A percentile compares a stretch with the other conserved stretches of the same genome.
Conservation (phyloP, 2,888 invertebrate species). For the Dioctria rufipes region DNA sequence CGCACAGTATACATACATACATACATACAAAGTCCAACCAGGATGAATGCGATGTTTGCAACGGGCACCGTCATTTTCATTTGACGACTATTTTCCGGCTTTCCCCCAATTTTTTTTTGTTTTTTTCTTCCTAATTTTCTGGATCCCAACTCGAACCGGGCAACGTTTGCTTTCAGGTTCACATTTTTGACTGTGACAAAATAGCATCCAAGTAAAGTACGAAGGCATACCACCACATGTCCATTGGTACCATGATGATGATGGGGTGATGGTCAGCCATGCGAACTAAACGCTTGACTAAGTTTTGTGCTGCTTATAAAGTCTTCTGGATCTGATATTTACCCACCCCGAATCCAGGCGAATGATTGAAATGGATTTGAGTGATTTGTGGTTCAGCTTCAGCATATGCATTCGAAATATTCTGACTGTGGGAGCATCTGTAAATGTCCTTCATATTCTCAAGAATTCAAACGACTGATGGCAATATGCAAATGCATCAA, state of each 20-base stretch:
- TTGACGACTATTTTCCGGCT: slow-evolving; percentile 46
- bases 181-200: slow-evolving; percentile 41
- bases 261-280: slow-evolving; percentile 61
- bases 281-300: slow-evolving; percentile 63
- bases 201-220: slow-evolving; percentile 28
- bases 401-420: slow-evolving; percentile 33
- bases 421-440: background rate
- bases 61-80: slow-evolving; percentile 51
- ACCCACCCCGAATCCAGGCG: slow-evolving; percentile 22
- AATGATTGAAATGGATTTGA: slow-evolving; percentile 53
- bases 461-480: background rate
- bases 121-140: slow-evolving; percentile 33
- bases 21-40: background rate
- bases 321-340: slow-evolving; percentile 52
- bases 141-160: background rate
- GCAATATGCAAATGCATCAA: background rate
- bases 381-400: slow-evolving; percentile 47
- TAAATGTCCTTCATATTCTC: background rate
- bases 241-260: slow-evolving; percentile 17
- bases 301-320: slow-evolving; percentile 56
- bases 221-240: slow-evolving; percentile 21
- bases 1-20: background rate
- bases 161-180: slow-evolving; percentile 40
- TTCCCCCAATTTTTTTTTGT: slow-evolving; percentile 29
- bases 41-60: slow-evolving; percentile 52